Percentiles rank a stretch among this genome's conserved stretches.
phyloP scores from a whole-genome alignment of 2,888 invertebrate species.

The Rhabditoides inermis region DNA sequence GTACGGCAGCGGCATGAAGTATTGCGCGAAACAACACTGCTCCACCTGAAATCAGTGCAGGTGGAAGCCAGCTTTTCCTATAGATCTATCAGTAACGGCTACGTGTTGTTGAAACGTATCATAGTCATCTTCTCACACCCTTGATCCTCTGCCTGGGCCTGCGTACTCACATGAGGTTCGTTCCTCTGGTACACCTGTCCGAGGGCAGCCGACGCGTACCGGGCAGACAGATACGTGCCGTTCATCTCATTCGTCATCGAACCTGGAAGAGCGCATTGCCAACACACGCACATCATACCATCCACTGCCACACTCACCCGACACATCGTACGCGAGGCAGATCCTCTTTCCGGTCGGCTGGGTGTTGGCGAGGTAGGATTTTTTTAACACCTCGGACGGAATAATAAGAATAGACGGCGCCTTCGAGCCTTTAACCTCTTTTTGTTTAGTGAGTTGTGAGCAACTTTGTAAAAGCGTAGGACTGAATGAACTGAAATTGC shows the following conservation, averaged over 20 bases:
- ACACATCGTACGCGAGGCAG: conserved; percentile 61
- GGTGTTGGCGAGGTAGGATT: conserved; percentile 55
- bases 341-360: conserved; percentile 59
- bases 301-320: conserved; percentile 52
- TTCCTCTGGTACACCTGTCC: conserved; percentile 51
- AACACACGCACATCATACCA: not conserved
- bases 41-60: conserved; percentile 16
- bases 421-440: too few species aligned
- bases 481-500: too few species aligned
- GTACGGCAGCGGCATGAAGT: conserved; percentile 27
- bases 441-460: too few species aligned
- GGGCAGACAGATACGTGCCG: conserved; percentile 29
- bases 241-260: conserved; percentile 27
- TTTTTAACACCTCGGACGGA: too few species aligned
- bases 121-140: too few species aligned
- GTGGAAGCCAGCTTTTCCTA: too few species aligned
- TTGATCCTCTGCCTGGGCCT: too few species aligned
- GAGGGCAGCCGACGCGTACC: conserved; percentile 49
- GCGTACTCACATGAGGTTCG: conserved; percentile 30
- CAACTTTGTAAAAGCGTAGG: too few species aligned
- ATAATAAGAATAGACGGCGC: too few species aligned
- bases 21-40: conserved; percentile 30
- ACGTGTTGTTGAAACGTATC: too few species aligned
- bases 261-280: conserved; percentile 14
- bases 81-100: too few species aligned